A percentile compares a stretch with the other conserved stretches of the same genome.
Conservation (phyloP, 2,113 vertebrate genomes). For the Sminthopsis crassicaudata region DNA sequence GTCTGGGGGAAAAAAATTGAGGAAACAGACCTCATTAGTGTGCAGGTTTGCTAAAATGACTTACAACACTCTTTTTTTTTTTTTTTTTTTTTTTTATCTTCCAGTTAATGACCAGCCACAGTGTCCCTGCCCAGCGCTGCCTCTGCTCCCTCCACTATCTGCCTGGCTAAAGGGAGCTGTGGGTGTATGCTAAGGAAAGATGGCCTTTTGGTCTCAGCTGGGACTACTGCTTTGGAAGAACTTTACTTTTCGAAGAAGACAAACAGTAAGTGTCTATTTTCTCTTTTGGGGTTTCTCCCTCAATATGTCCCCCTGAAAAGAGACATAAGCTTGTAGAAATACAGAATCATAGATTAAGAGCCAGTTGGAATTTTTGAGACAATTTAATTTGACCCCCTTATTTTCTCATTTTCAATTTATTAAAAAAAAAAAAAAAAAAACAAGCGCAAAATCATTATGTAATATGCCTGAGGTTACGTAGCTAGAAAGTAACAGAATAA, state of each 20-base stretch:
- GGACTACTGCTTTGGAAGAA: constrained; percentile 98
- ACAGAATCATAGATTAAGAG: neutral
- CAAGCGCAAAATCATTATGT: neutral
- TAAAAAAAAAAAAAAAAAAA: neutral
- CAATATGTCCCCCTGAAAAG: neutral
- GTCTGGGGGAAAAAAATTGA: constrained; percentile 50
- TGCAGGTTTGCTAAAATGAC: constrained; percentile 46
- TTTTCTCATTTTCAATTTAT: neutral
- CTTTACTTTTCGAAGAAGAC: constrained; percentile 93
- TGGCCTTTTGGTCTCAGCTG: constrained; percentile 93
- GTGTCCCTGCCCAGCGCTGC: constrained; percentile 77
- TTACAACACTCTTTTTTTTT: constrained; percentile 45
- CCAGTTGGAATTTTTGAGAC: neutral
- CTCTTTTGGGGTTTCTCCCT: neutral
- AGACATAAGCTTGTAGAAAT: neutral
- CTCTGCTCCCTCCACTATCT: constrained; percentile 71
- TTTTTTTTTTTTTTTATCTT: constrained; percentile 70
- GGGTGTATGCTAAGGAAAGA: constrained; percentile 82
- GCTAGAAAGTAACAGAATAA: neutral
- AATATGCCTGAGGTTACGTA: neutral
- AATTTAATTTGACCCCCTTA: neutral
- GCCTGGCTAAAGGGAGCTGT: constrained; percentile 67
- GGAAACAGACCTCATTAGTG: neutral
- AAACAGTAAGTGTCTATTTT: constrained; percentile 90
- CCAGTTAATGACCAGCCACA: constrained; percentile 89